These are phyloP conservation scores for Martes martes DNA, from an alignment of 2,113 vertebrate genomes.

Conservation along the genomic window DNA sequence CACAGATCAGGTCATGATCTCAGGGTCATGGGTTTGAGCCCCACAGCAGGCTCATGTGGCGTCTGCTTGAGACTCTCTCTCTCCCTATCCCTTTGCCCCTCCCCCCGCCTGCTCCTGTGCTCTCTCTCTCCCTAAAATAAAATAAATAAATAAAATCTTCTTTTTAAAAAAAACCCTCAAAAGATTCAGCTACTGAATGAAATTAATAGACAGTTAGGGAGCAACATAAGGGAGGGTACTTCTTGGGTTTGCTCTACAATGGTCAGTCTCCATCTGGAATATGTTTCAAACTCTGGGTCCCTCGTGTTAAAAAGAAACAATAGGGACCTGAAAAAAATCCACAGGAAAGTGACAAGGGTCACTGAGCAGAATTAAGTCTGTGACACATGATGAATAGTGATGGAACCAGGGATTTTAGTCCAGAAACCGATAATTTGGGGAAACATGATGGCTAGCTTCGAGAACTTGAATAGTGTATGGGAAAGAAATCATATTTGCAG, in stretches of 20 bases:
- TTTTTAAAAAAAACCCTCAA: too few relatives aligned
- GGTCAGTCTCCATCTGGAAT: neutral
- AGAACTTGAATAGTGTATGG: neutral
- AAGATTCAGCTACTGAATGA: too few relatives aligned
- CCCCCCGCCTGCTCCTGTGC: too few relatives aligned
- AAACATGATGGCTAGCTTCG: neutral
- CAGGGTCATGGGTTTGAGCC: too few relatives aligned
- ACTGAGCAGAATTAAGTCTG: neutral
- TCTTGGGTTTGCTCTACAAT: neutral
- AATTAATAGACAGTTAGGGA: too few relatives aligned
- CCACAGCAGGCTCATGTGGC: too few relatives aligned
- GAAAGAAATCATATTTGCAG: neutral
- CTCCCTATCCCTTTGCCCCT: too few relatives aligned
- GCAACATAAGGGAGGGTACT: neutral
- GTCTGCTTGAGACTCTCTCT: too few relatives aligned
- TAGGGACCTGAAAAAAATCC: neutral
- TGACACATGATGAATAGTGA: neutral
- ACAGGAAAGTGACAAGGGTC: neutral
- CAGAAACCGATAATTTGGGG: neutral
- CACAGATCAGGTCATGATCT: too few relatives aligned
- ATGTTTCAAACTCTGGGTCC: neutral
- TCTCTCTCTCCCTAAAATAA: too few relatives aligned
- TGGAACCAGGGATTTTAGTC: neutral
- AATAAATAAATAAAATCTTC: too few relatives aligned
- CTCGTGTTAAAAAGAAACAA: neutral